These are phyloP conservation scores for Todiramphus chloris DNA, from an alignment of 2,113 vertebrate species.

Conservation along the genomic window DNA sequence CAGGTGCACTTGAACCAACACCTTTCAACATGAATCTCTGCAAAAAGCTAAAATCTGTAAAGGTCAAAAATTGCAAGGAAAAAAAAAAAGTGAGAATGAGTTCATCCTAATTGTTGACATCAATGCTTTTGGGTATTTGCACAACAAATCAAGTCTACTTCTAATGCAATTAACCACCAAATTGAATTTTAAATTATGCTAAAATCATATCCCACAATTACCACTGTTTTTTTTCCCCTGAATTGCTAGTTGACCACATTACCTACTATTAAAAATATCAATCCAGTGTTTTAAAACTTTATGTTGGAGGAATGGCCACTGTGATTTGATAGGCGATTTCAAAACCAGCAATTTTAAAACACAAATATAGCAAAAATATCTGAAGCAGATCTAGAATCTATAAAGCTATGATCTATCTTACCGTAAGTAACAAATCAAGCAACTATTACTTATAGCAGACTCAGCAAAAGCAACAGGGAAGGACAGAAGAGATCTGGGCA, in stretches of 20 bases:
- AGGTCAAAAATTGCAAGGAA: neutral
- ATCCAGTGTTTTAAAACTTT: slow-evolving; percentile 25
- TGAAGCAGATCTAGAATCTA: slow-evolving; percentile 50
- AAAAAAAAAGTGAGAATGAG: neutral
- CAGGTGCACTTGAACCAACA: slow-evolving; percentile 21
- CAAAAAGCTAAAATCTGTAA: neutral
- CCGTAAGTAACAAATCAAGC: slow-evolving; percentile 66
- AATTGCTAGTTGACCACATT: slow-evolving; percentile 21
- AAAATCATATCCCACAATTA: slow-evolving; percentile 29
- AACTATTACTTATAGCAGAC: slow-evolving; percentile 47
- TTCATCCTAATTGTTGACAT: neutral
- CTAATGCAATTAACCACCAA: slow-evolving; percentile 42
- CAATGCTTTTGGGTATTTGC: slow-evolving; percentile 25
- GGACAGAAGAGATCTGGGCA: slow-evolving; percentile 56
- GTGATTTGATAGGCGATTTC: slow-evolving; percentile 33
- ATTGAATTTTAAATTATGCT: slow-evolving; percentile 7
- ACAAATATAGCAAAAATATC: slow-evolving; percentile 62
- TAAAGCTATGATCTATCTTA: slow-evolving; percentile 69
- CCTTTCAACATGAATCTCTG: neutral
- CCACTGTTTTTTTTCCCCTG: neutral
- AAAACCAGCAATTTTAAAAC: slow-evolving; percentile 56
- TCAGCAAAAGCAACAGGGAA: slow-evolving; percentile 48
- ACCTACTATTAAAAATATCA: neutral
- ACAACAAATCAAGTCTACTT: slow-evolving; percentile 35
- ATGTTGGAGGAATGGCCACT: slow-evolving; percentile 1